Conservation (phyloP, 2,797 vertebrate genomes). For the Mionectes olivaceus region DNA sequence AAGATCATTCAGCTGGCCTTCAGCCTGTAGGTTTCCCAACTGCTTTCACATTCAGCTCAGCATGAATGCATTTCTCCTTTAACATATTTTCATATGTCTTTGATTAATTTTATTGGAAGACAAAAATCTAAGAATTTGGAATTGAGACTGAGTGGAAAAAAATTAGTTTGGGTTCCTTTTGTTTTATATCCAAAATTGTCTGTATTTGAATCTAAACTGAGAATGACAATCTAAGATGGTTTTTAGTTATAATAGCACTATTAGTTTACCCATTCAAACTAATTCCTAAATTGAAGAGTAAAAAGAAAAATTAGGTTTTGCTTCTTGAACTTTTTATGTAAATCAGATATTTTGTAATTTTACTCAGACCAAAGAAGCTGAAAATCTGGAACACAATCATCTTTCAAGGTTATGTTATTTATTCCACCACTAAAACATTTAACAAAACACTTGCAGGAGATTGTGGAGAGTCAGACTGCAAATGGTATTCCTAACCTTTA, state of each 20-base stretch:
- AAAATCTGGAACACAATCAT: neutral
- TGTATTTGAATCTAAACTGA: neutral
- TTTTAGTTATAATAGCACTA: neutral
- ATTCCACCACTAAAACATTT: neutral
- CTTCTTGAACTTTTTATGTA: neutral
- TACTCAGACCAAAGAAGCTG: neutral
- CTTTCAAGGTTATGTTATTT: neutral
- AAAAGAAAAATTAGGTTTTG: neutral
- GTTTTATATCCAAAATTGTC: neutral
- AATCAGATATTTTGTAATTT: neutral
- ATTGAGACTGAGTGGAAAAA: neutral
- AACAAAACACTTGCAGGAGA: neutral
- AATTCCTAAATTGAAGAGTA: neutral
- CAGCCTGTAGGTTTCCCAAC: neutral
- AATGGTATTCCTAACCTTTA: neutral
- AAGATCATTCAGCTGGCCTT: conserved; percentile 24
- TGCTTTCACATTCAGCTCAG: conserved; percentile 31
- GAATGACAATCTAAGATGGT: neutral
- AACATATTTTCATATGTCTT: conserved; percentile 43
- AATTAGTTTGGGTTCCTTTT: neutral
- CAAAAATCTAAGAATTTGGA: conserved; percentile 16
- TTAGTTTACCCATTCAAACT: neutral
- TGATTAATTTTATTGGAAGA: conserved; percentile 45
- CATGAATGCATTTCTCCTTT: conserved; percentile 7
- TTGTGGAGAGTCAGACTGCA: neutral